Evolutionary conservation across 2,797 vertebrate species (phyloP).

Genomic region (Macropus fuliginosus): DNA sequence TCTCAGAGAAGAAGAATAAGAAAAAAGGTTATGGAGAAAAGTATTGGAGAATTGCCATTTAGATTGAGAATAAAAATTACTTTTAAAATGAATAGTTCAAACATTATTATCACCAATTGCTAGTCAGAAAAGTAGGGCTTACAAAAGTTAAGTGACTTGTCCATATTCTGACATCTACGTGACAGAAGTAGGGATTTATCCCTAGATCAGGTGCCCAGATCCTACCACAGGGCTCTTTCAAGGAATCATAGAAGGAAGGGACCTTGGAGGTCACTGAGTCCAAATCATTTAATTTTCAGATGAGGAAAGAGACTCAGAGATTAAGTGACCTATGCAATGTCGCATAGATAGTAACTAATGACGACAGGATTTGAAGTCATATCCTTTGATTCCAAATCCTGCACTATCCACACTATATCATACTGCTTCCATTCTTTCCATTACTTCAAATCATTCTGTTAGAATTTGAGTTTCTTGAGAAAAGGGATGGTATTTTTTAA

Average conservation of each 20-base stretch:
- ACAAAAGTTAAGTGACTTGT: background rate
- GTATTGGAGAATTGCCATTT: background rate
- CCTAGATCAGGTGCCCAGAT: background rate
- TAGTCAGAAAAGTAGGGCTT: background rate
- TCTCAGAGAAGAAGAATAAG: background rate
- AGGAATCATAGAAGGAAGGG: background rate
- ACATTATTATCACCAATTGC: too few relatives aligned
- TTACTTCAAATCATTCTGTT: background rate
- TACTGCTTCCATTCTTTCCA: background rate
- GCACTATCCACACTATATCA: background rate
- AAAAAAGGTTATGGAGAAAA: background rate
- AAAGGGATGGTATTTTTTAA: background rate
- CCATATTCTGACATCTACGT: background rate
- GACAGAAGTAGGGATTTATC: background rate
- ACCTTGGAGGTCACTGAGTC: background rate
- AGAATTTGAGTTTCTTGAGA: background rate
- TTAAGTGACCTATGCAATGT: background rate
- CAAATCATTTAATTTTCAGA: background rate
- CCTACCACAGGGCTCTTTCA: background rate
- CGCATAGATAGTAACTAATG: background rate
- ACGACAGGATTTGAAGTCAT: background rate
- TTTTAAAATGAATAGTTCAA: background rate
- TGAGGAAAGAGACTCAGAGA: background rate
- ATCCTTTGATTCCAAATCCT: background rate
- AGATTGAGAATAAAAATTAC: background rate